phyloP scores from a whole-genome alignment of 2,888 invertebrate species.

The Acronicta aceris region DNA sequence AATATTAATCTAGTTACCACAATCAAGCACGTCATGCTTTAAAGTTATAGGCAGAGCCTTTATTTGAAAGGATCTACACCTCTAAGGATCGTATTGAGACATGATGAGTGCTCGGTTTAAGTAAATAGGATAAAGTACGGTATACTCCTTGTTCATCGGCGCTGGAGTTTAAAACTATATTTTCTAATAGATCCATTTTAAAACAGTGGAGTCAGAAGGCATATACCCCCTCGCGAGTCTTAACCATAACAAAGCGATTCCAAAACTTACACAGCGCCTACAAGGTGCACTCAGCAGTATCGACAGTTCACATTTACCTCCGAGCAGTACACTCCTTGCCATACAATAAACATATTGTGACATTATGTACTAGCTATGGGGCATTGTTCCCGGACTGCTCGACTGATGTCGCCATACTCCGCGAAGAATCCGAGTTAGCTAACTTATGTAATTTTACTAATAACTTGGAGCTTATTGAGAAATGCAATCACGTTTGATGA shows the following conservation, averaged over 20 bases:
- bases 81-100: too few relatives aligned
- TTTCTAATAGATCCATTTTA: too few relatives aligned
- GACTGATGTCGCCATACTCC: conserved; percentile 25
- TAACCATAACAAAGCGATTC: not conserved
- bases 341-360: conserved; percentile 25
- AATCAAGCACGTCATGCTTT: too few relatives aligned
- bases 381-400: conserved; percentile 35
- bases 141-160: too few relatives aligned
- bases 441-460: conserved; percentile 21
- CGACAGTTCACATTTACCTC: not conserved
- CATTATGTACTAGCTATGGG: conserved; percentile 29
- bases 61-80: too few relatives aligned
- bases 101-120: too few relatives aligned
- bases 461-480: conserved; percentile 30
- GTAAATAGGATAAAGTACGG: too few relatives aligned
- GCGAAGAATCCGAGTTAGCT: conserved; percentile 15
- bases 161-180: too few relatives aligned
- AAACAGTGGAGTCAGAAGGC: too few relatives aligned
- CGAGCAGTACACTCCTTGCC: conserved; percentile 7
- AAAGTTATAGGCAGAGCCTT: too few relatives aligned
- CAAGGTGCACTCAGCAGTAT: conserved; percentile 2
- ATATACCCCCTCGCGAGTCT: not conserved
- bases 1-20: not conserved
- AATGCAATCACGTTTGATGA: conserved; percentile 15
- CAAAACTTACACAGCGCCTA: conserved; percentile 8